Percentiles rank a stretch among this genome's conserved stretches.
Conservation (phyloP, 2,888 invertebrate species). For the Synanthedon andrenaeformis region DNA sequence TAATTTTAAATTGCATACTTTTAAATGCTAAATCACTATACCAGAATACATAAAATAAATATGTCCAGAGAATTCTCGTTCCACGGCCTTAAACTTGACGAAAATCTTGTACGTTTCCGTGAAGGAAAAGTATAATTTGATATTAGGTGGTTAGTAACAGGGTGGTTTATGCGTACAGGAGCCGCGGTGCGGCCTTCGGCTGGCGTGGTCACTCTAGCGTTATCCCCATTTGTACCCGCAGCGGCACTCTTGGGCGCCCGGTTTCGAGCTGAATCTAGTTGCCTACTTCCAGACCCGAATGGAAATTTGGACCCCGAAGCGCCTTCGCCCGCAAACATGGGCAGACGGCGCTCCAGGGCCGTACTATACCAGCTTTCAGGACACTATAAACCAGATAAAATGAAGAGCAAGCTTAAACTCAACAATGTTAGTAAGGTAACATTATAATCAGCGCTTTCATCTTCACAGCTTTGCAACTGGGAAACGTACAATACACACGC, state of each 20-base stretch:
- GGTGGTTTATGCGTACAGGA: conserved; percentile 68
- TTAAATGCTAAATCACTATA: too few relatives aligned
- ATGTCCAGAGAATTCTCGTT: conserved; percentile 3
- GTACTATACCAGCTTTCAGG: conserved; percentile 97
- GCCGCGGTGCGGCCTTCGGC: conserved; percentile 71
- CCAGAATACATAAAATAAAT: too few relatives aligned
- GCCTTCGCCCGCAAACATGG: conserved; percentile 89
- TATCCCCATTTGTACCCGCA: conserved; percentile 75
- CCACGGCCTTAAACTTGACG: conserved; percentile 2
- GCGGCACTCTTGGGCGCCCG: conserved; percentile 84
- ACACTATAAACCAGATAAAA: conserved; percentile 94
- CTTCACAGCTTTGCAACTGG: too few relatives aligned
- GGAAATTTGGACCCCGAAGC: conserved; percentile 85
- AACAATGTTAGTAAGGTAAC: conserved; percentile 86
- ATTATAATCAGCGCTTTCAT: background rate
- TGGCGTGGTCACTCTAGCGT: conserved; percentile 72
- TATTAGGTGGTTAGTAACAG: conserved; percentile 39
- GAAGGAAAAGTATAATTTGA: background rate
- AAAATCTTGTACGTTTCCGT: conserved; percentile 12
- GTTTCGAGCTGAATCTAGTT: conserved; percentile 83
- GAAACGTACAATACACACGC: too few relatives aligned
- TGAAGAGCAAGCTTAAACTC: conserved; percentile 92
- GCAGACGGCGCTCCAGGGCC: conserved; percentile 91
- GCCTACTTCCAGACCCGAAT: conserved; percentile 85
- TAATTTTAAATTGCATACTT: too few relatives aligned